These are phyloP conservation scores for Cosmopolites sordidus DNA, from an alignment of 2,888 invertebrate species.

Conservation along the genomic window DNA sequence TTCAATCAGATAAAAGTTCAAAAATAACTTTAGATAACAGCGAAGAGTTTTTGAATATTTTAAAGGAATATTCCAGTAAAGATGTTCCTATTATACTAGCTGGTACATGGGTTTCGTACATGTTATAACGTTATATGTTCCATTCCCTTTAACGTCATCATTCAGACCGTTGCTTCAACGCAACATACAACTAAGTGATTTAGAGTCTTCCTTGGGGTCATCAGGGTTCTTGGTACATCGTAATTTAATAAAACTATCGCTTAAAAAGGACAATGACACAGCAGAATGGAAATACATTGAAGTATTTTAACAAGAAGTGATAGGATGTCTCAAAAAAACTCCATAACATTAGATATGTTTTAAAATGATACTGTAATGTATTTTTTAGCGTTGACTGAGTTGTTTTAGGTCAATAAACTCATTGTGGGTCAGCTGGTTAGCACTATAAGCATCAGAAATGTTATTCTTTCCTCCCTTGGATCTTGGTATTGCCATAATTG, in stretches of 20 bases:
- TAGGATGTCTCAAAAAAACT: conserved; percentile 10
- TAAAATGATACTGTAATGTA: no score
- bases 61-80: conserved; percentile 9
- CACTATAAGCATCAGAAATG: no score
- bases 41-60: conserved; percentile 3
- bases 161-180: conserved; percentile 22
- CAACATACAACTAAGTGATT: conserved; percentile 11
- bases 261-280: conserved; percentile 6
- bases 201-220: conserved; percentile 20
- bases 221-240: conserved; percentile 21
- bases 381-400: no score
- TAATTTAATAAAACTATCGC: conserved; percentile 12
- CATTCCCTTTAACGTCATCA: conserved; percentile 15
- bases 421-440: no score
- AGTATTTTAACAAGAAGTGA: not conserved
- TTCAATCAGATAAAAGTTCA: not conserved
- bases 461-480: no score
- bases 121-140: conserved; percentile 19
- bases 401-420: no score
- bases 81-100: conserved; percentile 18
- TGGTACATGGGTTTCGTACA: conserved; percentile 20
- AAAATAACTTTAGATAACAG: conserved; percentile 3
- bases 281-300: not conserved
- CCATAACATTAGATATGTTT: conserved; percentile 9
- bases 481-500: no score